Evolutionary conservation across 1,140 invertebrate genomes (phyloP).

Genomic region (Ips typographus): DNA sequence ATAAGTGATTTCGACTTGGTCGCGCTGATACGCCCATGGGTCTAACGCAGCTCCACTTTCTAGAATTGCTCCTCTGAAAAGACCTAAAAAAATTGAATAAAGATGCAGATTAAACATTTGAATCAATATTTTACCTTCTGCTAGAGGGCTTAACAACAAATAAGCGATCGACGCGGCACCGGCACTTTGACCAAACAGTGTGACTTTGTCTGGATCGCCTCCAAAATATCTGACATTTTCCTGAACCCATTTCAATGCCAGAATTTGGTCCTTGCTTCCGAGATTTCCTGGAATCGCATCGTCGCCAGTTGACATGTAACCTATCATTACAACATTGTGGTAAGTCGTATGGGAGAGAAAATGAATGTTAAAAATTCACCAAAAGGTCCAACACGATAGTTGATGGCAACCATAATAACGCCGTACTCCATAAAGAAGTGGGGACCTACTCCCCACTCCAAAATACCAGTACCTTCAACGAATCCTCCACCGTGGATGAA

Average conservation of each 20-base stretch:
- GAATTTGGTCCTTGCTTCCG: slow-evolving; percentile 72
- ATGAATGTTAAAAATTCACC: slow-evolving; percentile 40
- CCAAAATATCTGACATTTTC: slow-evolving; percentile 70
- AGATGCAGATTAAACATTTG: background rate
- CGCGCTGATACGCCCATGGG: slow-evolving; percentile 37
- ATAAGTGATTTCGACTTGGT: slow-evolving; percentile 29
- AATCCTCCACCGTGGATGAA: slow-evolving; percentile 62
- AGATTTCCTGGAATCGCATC: slow-evolving; percentile 64
- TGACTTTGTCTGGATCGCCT: slow-evolving; percentile 69
- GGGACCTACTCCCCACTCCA: slow-evolving; percentile 56
- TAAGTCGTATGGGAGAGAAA: background rate
- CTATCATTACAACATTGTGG: slow-evolving; percentile 4
- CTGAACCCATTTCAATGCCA: slow-evolving; percentile 69
- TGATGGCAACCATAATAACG: slow-evolving; percentile 56
- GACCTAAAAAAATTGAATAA: slow-evolving; percentile 25
- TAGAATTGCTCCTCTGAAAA: slow-evolving; percentile 37
- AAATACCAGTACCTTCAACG: slow-evolving; percentile 58
- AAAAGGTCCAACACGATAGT: slow-evolving; percentile 55
- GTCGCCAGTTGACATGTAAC: slow-evolving; percentile 61
- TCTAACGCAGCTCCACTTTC: slow-evolving; percentile 35
- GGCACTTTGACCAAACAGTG: slow-evolving; percentile 68
- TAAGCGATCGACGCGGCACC: slow-evolving; percentile 64
- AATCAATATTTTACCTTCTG: slow-evolving; percentile 6
- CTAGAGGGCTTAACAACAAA: slow-evolving; percentile 57
- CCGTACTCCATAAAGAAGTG: slow-evolving; percentile 64